Base-by-base conservation (phyloP, 2,888 invertebrate genomes). In the Stictocephala bisonia region DNA sequence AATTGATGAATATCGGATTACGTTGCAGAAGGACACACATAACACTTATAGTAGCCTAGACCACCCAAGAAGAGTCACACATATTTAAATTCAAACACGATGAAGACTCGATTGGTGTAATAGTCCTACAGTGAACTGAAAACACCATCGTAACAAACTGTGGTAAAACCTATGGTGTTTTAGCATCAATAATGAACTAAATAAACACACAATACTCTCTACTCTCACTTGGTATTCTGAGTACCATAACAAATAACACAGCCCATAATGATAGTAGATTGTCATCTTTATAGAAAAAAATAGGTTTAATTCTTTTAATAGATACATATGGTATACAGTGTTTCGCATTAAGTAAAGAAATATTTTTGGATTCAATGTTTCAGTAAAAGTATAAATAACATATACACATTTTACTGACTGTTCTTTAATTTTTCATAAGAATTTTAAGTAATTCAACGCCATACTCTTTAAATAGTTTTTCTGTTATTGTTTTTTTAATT, bases 71-170 rank as follows among this genome's bases (percentile, higher is more conserved):
- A 24, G 31, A 29, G 67, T 67, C 68, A 68, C 68, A 51, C 29
- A 26, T 68, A 68, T 31, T 31, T 68, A 40, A 31, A 66, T 26
- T 48, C 44, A 44, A 67, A 67, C 67, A 67, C 48, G 24, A 15
- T 26, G 18, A 68, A 66, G 66, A 20, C 24, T 66, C 26, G 41
- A 66, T 68, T 68, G 68, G 68, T 68, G 68, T 68, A 50, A 66
- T 48, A n/a, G 24, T 48, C 67, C 67, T 48, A 67, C 67, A 67
- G 67, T 67, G 67, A 27, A 67, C 67, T 44, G 26, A 48, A 67
- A 67, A 67, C 67, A 67, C 48, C 67, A 67, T 48, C 24, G 31
- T 31, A 68, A 29, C 31, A 29, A 68, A 50, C n/a, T 29, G 50
- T 35, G 15, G 29, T 20, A 44, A 27, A 67, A 26, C 29, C 29